Evolutionary conservation across 1,140 invertebrate genomes (phyloP).

Genomic region (Paralvinella palmiformis): DNA sequence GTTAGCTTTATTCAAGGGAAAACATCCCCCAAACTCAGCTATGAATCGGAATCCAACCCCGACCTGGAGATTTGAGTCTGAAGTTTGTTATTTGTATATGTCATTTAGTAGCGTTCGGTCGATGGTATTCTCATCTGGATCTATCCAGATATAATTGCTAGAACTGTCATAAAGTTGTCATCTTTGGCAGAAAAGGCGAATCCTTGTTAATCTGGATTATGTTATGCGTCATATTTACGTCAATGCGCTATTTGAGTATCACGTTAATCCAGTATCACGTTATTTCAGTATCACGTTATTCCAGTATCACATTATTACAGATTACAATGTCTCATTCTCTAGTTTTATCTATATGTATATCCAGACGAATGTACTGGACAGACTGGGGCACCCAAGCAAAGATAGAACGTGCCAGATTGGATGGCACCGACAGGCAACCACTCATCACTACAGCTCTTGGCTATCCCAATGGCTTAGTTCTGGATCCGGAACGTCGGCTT

Average conservation of each 20-base stretch:
- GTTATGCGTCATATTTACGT: background rate
- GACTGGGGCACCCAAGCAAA: slow-evolving; percentile 98
- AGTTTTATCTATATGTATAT: background rate
- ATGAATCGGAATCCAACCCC: too few relatives aligned
- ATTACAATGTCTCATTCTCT: background rate
- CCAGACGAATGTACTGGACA: slow-evolving; percentile 81
- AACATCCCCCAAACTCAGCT: too few relatives aligned
- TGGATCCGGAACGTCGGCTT: slow-evolving; percentile 74
- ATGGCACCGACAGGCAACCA: slow-evolving; percentile 78
- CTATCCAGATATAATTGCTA: too few relatives aligned
- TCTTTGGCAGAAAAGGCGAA: too few relatives aligned
- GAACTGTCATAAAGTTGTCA: too few relatives aligned
- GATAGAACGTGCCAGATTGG: slow-evolving; percentile 96
- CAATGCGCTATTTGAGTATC: background rate
- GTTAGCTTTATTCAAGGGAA: background rate
- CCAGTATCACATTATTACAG: background rate
- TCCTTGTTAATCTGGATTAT: background rate
- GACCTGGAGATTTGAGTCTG: background rate
- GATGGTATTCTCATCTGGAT: too few relatives aligned
- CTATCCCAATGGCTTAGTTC: slow-evolving; percentile 69
- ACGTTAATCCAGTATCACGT: background rate
- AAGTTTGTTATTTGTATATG: too few relatives aligned
- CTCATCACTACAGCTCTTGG: slow-evolving; percentile 64
- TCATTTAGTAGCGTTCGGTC: too few relatives aligned
- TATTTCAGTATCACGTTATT: background rate